Evolutionary conservation across 2,888 invertebrate genomes (phyloP).

Genomic region (Eilema depressum): DNA sequence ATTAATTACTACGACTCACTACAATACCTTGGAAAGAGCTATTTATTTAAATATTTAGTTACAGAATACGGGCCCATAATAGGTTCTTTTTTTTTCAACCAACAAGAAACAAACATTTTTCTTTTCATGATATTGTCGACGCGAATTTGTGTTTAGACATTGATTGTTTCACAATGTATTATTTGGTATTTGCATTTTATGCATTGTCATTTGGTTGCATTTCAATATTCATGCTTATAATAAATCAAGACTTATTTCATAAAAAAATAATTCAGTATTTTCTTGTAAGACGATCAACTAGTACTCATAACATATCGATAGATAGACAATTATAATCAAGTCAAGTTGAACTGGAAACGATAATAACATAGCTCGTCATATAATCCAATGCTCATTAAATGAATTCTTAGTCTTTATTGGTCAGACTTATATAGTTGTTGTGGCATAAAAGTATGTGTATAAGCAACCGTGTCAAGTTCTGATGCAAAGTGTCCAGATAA

Average conservation of each 20-base stretch:
- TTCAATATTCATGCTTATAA: background rate
- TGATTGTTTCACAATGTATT: no score
- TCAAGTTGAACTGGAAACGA: conserved; percentile 76
- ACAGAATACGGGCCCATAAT: background rate
- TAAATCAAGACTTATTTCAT: background rate
- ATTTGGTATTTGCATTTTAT: background rate
- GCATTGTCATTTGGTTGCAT: background rate
- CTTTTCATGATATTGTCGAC: background rate
- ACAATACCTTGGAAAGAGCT: background rate
- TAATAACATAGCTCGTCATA: conserved; percentile 70
- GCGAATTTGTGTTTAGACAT: background rate
- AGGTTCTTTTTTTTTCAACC: background rate
- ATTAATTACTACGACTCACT: conserved; percentile 30
- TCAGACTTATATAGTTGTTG: conserved; percentile 55
- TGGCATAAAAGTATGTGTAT: conserved; percentile 47
- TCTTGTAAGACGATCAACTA: conserved; percentile 15
- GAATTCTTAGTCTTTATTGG: conserved; percentile 63
- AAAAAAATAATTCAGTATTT: background rate
- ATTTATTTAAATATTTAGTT: background rate
- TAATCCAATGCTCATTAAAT: conserved; percentile 77
- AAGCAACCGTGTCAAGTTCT: conserved; percentile 75
- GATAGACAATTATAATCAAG: conserved; percentile 61
- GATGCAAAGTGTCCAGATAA: conserved; percentile 82
- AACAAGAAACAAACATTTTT: background rate
- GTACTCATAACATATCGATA: conserved; percentile 32